Conservation (phyloP, 2,113 vertebrate species). For the Tonatia bakeri region DNA sequence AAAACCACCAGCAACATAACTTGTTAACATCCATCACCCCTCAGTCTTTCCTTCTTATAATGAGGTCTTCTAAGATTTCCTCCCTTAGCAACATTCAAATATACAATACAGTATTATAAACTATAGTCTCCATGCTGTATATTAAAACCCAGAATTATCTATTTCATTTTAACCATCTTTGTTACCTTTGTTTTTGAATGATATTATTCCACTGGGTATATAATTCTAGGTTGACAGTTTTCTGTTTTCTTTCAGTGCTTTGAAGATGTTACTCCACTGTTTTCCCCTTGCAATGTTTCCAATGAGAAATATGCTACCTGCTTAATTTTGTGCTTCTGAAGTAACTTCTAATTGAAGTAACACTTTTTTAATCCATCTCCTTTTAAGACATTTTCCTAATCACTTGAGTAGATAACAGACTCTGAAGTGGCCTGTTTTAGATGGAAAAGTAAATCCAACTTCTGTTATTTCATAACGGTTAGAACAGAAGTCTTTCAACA, state of each 20-base stretch:
- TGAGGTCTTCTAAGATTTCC: neutral
- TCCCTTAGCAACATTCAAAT: neutral
- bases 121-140: neutral
- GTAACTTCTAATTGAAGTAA: neutral
- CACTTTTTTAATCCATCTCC: neutral
- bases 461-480: neutral
- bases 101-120: neutral
- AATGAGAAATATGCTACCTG: neutral
- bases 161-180: neutral
- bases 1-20: neutral
- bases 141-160: neutral
- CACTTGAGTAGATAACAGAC: neutral
- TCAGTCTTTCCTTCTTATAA: neutral
- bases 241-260: neutral
- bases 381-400: neutral
- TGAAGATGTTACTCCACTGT: neutral
- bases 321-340: neutral
- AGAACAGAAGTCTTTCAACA: neutral
- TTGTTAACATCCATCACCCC: neutral
- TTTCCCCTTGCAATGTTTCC: neutral
- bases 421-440: neutral
- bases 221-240: neutral
- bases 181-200: neutral
- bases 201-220: neutral
- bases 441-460: neutral